Evolutionary conservation across 1,140 invertebrate genomes (phyloP), one percentile per base, ranked within the genome.

Genomic region (Akabosia matsudoensis): DNA sequence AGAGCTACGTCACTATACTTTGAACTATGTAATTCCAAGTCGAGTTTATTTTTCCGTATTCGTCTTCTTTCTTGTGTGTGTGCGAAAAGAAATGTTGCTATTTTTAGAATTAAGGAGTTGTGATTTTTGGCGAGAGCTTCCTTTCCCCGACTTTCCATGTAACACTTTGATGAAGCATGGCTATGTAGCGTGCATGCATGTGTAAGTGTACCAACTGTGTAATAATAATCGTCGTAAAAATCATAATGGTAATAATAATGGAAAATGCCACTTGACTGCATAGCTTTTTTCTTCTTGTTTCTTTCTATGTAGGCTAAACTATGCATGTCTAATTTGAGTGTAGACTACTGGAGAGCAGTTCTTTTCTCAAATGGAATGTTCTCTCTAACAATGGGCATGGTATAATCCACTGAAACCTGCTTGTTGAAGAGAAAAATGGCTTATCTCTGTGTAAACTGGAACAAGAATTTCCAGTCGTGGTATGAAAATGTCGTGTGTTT

Each of bases 261-360:
- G 54, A 61, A 51, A 61, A 61, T 61, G 54, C 54, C 54, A 61
- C 54, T 61, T 61, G 54, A 61, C 54, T 61, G 54, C 54, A 61
- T 61, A 22, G 37, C 18, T 18, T 18, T 45, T 45, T 45, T 45
- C 37, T 45, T 45, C 18, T 18, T 18, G 37, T 45, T 10, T 45
- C 7, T 45, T 7, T 18, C 37, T 45, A 45, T 45, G 7, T 45
- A 45, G 18, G 37, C 7, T 18, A 45, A 45, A n/a, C n/a, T n/a
- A n/a, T n/a, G n/a, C n/a, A n/a, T n/a, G n/a, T n/a, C n/a, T n/a
- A n/a, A n/a, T n/a, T n/a, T n/a, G n/a, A n/a, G n/a, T n/a, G n/a
- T n/a, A n/a, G n/a, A n/a, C n/a, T 45, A 45, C 37, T 45, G 7
- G 7, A 45, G 18, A 45, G 7, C 18, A 7, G 37, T 45, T 45